Evolutionary conservation across 1,140 invertebrate genomes (phyloP), one percentile per base, ranked within the genome.

Genomic region (Andrena cerasifolii): DNA sequence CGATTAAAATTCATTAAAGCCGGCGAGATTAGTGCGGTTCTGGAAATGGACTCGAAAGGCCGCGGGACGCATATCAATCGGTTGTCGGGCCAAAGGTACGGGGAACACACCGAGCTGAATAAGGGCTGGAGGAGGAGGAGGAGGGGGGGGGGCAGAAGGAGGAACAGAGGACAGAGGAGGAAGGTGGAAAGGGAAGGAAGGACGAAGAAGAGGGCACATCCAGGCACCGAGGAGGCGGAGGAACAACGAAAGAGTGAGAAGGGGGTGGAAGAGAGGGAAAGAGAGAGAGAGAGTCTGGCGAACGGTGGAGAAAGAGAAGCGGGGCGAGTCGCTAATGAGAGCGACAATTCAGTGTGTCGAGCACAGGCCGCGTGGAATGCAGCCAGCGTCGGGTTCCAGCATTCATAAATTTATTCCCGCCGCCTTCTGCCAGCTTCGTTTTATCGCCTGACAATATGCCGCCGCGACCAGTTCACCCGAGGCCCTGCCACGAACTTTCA

Each of bases 1-100:
- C 82, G 78, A 87, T 88, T 88, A 84, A 88, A 88, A 88, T 88
- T 88, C 86, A 88, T 88, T 84, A 87, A 87, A 80, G 76, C 59
- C 65, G 53, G 51, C 72, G 78, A 88, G 83, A 87, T 86, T 82
- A 87, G 83, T 71, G 83, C 63, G 79, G 81, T 82, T 84, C 76
- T 88, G 87, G 68, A 88, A 88, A 88, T 87, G 85, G 78, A 83
- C 83, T 80, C 71, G 74, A 79, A 84, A 82, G 75, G 47, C 74
- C 54, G 79, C 76, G 76, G 79, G 85, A 86, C 86, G 87, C 87
- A 88, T 88, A 88, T 88, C 87, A 88, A 88, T 88, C 83, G 87
- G 66, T 65, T 68, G 78, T 56, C 56, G 49, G 49, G 66, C 33
- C 56, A 21, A 67, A 65, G 61, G 58, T 18, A 56, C 51, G 61